These are phyloP conservation scores for Apis laboriosa DNA, from an alignment of 1,140 invertebrate species.

Conservation along the genomic window DNA sequence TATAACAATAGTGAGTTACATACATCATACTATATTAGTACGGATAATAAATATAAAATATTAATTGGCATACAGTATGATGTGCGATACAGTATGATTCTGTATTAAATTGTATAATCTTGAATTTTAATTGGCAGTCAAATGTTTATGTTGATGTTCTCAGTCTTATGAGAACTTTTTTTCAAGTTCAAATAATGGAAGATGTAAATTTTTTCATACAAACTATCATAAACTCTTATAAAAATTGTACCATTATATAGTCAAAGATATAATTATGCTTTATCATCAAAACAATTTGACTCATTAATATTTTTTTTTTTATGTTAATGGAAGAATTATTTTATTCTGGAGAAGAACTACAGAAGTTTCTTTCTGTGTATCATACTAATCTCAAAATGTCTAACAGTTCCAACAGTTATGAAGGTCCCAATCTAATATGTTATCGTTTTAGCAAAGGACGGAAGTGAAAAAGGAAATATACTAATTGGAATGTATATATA, in stretches of 20 bases:
- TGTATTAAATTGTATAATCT: conserved; percentile 59
- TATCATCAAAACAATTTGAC: conserved; percentile 50
- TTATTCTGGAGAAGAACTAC: conserved; percentile 37
- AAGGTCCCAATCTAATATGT: conserved; percentile 57
- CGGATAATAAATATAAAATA: conserved; percentile 69
- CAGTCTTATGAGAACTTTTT: conserved; percentile 35
- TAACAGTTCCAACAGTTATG: conserved; percentile 47
- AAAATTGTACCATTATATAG: conserved; percentile 53
- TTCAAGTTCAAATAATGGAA: conserved; percentile 43
- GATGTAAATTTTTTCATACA: conserved; percentile 44
- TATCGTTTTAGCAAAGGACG: conserved; percentile 65
- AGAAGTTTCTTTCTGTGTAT: conserved; percentile 37
- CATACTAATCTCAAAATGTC: conserved; percentile 38
- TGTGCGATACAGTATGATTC: conserved; percentile 42
- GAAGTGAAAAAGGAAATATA: conserved; percentile 61
- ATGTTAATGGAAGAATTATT: conserved; percentile 41
- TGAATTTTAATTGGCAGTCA: conserved; percentile 53
- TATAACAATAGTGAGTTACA: conserved; percentile 57
- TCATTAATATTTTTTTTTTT: conserved; percentile 43
- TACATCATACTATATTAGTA: conserved; percentile 65
- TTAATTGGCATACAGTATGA: conserved; percentile 65
- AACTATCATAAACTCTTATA: conserved; percentile 43
- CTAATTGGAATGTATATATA: conserved; percentile 60
- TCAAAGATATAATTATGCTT: conserved; percentile 49
- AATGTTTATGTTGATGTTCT: conserved; percentile 39